Conservation (phyloP, 1,140 invertebrate species). For the Brachionus asplanchnoidis region DNA sequence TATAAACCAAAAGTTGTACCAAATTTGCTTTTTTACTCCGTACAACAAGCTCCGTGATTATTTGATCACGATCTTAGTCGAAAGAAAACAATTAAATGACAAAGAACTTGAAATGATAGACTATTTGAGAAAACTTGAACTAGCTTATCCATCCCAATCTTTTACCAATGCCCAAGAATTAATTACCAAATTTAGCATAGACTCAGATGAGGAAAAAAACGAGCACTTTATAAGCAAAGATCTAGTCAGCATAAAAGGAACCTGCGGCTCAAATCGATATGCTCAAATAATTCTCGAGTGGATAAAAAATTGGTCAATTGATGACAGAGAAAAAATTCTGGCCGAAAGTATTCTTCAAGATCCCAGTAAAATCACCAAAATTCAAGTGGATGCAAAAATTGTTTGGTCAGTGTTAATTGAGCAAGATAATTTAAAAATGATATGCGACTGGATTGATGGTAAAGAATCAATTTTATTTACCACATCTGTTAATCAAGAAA, state of each 20-base stretch:
- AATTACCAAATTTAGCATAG: neutral
- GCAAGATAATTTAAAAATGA: neutral
- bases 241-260: neutral
- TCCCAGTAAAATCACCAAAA: neutral
- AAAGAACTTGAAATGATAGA: slow-evolving; percentile 6
- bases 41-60: slow-evolving; percentile 20
- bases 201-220: neutral
- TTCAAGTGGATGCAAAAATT: neutral
- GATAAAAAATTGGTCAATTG: neutral
- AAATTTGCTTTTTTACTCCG: slow-evolving; percentile 35
- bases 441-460: neutral
- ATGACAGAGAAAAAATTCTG: neutral
- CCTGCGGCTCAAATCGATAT: neutral
- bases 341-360: neutral
- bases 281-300: neutral
- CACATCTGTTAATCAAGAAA: neutral
- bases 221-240: slow-evolving; percentile 15
- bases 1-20: slow-evolving; percentile 26
- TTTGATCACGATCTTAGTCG: neutral
- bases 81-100: slow-evolving; percentile 23
- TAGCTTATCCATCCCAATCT: neutral
- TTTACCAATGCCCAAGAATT: neutral
- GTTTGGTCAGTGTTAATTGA: slow-evolving; percentile 4
- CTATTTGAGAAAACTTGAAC: neutral
- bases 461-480: neutral